Percentiles rank a stretch among this genome's conserved stretches.
Conservation (phyloP, 2,797 vertebrate genomes). For the Coregonus sp. region DNA sequence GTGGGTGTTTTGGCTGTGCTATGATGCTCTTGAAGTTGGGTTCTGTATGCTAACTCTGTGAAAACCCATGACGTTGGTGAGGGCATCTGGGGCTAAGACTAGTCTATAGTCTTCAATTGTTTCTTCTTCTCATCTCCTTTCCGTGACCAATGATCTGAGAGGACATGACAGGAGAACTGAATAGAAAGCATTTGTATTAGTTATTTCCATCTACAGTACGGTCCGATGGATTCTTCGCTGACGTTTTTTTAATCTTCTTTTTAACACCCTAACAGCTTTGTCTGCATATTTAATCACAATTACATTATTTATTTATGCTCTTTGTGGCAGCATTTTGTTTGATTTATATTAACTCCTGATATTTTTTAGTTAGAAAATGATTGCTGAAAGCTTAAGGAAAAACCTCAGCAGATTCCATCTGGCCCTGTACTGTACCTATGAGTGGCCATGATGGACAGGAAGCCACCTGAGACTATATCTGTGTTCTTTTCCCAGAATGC, state of each 20-base stretch:
- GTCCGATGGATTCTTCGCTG: background rate
- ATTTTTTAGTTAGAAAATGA: background rate
- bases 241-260: background rate
- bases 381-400: background rate
- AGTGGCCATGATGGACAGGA: background rate
- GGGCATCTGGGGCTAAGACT: slow-evolving; percentile 15
- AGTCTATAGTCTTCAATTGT: slow-evolving; percentile 4
- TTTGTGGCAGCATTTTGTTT: background rate
- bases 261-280: background rate
- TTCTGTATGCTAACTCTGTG: slow-evolving; percentile 11
- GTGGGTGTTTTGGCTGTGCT: background rate
- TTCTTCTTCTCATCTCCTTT: too few relatives aligned
- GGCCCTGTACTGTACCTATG: too few relatives aligned
- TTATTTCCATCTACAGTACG: background rate
- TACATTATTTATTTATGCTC: background rate
- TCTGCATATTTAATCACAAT: background rate
- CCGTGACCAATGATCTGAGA: too few relatives aligned
- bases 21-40: background rate
- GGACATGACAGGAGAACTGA: background rate
- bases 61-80: background rate
- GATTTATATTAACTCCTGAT: background rate
- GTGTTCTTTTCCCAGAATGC: slow-evolving; percentile 71
- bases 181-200: background rate
- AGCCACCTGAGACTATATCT: background rate
- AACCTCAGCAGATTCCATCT: background rate